Evolutionary conservation across 1,140 invertebrate species (phyloP).

Genomic region (Ctenoplectra terminalis): DNA sequence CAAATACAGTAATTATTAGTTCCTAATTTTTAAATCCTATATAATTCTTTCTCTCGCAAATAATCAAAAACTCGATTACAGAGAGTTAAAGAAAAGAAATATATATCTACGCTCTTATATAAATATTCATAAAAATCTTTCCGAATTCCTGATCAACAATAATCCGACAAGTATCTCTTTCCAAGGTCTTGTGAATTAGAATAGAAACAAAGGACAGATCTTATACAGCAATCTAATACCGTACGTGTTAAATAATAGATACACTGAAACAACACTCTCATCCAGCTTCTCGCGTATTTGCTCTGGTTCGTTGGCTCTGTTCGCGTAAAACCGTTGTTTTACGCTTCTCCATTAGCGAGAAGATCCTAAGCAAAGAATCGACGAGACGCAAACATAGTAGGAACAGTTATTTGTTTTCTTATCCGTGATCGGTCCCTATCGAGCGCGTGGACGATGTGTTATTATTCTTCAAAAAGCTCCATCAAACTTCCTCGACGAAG

Average conservation of each 20-base stretch:
- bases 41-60: too few relatives aligned
- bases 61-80: too few relatives aligned
- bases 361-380: neutral
- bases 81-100: too few relatives aligned
- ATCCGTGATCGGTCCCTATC: neutral
- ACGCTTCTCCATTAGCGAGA: neutral
- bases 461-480: neutral
- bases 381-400: neutral
- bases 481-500: neutral
- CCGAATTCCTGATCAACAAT: too few relatives aligned
- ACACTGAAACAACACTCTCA: neutral
- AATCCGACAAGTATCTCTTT: too few relatives aligned
- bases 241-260: neutral
- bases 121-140: too few relatives aligned
- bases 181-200: too few relatives aligned
- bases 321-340: neutral
- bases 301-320: neutral
- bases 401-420: constrained; percentile 25
- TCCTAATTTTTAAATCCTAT: too few relatives aligned
- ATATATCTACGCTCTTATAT: too few relatives aligned
- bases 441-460: neutral
- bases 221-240: too few relatives aligned
- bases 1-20: too few relatives aligned
- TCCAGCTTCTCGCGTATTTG: neutral
- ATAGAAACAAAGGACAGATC: too few relatives aligned